Evolutionary conservation across 2,113 vertebrate species (phyloP), one percentile per base, ranked within the genome.

Genomic region (Tretioscincus oriximinensis): DNA sequence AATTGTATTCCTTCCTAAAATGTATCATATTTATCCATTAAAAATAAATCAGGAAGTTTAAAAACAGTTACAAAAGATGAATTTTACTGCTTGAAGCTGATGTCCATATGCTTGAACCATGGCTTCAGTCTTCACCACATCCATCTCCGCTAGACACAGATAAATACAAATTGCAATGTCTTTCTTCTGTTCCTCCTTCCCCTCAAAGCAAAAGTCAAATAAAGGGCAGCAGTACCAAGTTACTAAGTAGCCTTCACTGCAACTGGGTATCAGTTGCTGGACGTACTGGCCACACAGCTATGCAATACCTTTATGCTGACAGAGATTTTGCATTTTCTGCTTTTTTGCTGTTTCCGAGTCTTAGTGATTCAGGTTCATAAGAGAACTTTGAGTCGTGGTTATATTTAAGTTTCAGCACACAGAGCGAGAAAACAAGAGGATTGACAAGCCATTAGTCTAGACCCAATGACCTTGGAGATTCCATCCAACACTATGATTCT

Each of bases 191-290:
- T 24, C 81, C 84, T 84, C 85, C 81, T 41, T n/a, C 2, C 60
- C 47, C 85, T 51, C 70, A 84, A 71, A 87, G 45, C 60, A 88
- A 85, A 90, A 87, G 84, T 93, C 90, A 93, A 89, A 86, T 81
- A 87, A 87, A 90, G 88, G 86, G 71, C 81, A 89, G 21, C 61
- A 85, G 68, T 86, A 60, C 84, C 88, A 85, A 86, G 76, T 91
- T 93, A 88, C 73, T 91, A 29, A 74, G 31, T 22, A 77, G 51
- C 72, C 76, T 88, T 82, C 54, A 85, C 51, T 82, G 20, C 51
- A 86, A 86, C 61, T 31, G 76, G 80, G 77, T 85, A 88, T 90
- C 88, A 88, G 2, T 84, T 91, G 88, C 88, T 80, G 81, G 35
- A 35, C 85, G 1, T 41, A 87, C 84, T 71, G 90, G 73, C 54